Conservation (phyloP, 2,797 vertebrate species). For the Propithecus perrieri region DNA sequence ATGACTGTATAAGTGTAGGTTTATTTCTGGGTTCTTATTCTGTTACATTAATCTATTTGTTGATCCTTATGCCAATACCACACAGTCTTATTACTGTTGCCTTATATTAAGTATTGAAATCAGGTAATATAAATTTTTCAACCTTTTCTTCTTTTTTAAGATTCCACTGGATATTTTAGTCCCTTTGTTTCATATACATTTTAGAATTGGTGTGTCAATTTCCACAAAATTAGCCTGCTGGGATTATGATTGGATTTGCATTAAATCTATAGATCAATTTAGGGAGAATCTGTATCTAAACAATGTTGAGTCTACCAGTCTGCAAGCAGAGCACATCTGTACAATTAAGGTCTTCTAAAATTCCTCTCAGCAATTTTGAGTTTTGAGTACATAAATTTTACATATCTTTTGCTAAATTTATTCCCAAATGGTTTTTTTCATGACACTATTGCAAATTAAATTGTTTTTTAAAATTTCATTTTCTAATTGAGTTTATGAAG, state of each 20-base stretch:
- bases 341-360: background rate
- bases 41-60: conserved; percentile 2
- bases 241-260: background rate
- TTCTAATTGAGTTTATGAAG: conserved; percentile 39
- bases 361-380: background rate
- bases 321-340: background rate
- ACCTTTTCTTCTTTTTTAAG: background rate
- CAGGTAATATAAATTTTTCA: background rate
- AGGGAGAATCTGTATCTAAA: background rate
- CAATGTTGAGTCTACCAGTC: background rate
- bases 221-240: background rate
- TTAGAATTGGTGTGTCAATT: background rate
- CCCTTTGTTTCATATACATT: background rate
- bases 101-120: conserved; percentile 18
- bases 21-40: conserved; percentile 27
- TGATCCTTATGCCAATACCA: background rate
- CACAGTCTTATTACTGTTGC: background rate
- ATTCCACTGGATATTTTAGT: background rate
- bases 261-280: background rate
- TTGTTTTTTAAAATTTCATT: conserved; percentile 22
- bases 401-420: background rate
- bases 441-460: background rate
- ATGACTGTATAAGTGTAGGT: background rate
- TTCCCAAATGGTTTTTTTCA: background rate
- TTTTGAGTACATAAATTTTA: background rate